Evolutionary conservation across 2,888 invertebrate genomes (phyloP).

Genomic region (Drosophila picticornis): DNA sequence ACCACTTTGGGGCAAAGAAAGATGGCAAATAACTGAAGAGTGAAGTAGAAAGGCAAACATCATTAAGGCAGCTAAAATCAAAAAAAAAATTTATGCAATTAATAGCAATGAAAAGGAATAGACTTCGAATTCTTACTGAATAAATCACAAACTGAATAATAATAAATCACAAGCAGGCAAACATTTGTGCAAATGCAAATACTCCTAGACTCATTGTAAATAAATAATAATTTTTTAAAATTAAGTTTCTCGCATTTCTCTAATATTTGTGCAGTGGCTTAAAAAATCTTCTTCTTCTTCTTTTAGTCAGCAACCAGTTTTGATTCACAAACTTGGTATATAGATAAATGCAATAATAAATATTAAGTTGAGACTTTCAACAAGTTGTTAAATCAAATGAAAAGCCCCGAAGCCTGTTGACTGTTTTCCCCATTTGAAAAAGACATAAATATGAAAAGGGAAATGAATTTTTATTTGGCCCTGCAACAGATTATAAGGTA

Average conservation of each 20-base stretch:
- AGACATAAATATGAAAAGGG: slow-evolving; percentile 16
- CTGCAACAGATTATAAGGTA: neutral
- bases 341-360: neutral
- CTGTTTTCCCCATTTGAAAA: slow-evolving; percentile 2
- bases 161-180: neutral
- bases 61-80: neutral
- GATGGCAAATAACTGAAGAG: neutral
- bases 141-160: too few species aligned
- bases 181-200: neutral
- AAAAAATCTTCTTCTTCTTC: too few species aligned
- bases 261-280: neutral
- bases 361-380: neutral
- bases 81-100: neutral
- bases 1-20: neutral
- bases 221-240: neutral
- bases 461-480: slow-evolving; percentile 4
- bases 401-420: neutral
- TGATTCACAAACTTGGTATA: neutral
- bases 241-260: too few species aligned
- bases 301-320: neutral
- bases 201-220: neutral
- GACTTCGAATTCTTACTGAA: neutral
- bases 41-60: neutral
- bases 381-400: slow-evolving; percentile 6
- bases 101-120: neutral